phyloP scores from a whole-genome alignment of 2,113 vertebrate genomes.

The Podarcis cretensis region DNA sequence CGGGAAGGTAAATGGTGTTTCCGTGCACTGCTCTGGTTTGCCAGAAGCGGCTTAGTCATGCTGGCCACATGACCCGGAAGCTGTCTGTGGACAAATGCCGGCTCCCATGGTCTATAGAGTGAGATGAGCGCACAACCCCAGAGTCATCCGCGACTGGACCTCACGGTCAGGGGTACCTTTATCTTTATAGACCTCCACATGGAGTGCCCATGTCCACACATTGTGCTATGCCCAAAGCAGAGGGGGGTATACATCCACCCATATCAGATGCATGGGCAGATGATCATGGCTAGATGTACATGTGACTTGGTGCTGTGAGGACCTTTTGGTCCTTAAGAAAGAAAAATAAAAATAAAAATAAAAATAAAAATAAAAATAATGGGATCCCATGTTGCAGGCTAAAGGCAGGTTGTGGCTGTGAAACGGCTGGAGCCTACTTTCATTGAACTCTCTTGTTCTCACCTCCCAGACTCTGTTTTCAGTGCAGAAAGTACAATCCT shows the following conservation, averaged over 20 bases:
- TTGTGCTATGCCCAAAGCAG: neutral
- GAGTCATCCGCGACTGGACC: too few relatives aligned
- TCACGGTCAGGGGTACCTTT: too few relatives aligned
- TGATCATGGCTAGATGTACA: neutral
- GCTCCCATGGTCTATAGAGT: too few relatives aligned
- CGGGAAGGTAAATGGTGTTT: too few relatives aligned
- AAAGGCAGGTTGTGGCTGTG: neutral
- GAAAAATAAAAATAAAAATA: neutral
- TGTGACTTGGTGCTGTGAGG: neutral
- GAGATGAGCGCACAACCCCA: too few relatives aligned
- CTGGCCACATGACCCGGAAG: too few relatives aligned
- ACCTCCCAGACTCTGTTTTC: neutral
- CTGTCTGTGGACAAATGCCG: too few relatives aligned
- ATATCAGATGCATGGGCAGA: neutral
- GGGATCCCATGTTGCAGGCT: neutral
- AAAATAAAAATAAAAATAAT: neutral
- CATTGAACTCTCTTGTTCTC: neutral
- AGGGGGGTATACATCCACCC: neutral
- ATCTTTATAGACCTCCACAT: neutral
- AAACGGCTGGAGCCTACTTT: neutral
- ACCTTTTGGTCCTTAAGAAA: neutral
- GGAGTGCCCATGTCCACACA: too few relatives aligned
- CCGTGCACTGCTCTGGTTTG: too few relatives aligned
- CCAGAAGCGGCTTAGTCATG: too few relatives aligned
- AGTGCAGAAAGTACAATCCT: neutral